phyloP scores from a whole-genome alignment of 2,797 vertebrate genomes.

The Aplochiton taeniatus region DNA sequence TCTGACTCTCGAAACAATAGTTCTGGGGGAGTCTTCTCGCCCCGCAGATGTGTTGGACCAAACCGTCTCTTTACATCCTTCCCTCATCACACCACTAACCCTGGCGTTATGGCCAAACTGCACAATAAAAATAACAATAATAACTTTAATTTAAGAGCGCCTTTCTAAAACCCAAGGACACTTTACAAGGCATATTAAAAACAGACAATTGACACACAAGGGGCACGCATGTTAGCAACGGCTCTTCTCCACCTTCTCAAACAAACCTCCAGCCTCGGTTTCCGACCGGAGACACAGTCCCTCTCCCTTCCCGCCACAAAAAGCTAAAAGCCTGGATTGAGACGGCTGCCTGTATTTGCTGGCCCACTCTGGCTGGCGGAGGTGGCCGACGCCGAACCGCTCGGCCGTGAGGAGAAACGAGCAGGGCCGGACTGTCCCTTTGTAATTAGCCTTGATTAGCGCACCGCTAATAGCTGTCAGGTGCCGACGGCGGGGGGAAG shows the following conservation, averaged over 20 bases:
- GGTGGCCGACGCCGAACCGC: slow-evolving; percentile 46
- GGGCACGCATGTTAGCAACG: slow-evolving; percentile 13
- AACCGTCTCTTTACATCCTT: slow-evolving; percentile 7
- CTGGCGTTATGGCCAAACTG: too few relatives aligned
- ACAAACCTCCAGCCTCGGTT: too few relatives aligned
- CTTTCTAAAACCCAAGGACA: too few relatives aligned
- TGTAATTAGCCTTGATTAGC: slow-evolving; percentile 73
- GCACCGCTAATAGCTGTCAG: slow-evolving; percentile 62
- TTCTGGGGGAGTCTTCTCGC: slow-evolving; percentile 6
- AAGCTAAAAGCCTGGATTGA: slow-evolving; percentile 44
- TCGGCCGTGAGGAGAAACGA: slow-evolving; percentile 63
- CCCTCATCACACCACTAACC: too few relatives aligned
- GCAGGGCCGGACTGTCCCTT: slow-evolving; percentile 56
- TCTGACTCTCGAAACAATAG: slow-evolving; percentile 37
- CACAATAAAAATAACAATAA: too few relatives aligned
- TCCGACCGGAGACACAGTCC: slow-evolving; percentile 22
- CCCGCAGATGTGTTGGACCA: background rate
- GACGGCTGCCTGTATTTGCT: slow-evolving; percentile 47
- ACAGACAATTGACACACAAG: too few relatives aligned
- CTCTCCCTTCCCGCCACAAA: slow-evolving; percentile 30
- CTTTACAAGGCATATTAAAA: too few relatives aligned
- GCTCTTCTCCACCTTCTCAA: background rate
- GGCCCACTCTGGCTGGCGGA: slow-evolving; percentile 25
- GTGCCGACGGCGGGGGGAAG: slow-evolving; percentile 23
- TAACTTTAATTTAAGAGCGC: too few relatives aligned